These are phyloP conservation scores for Mizuhopecten yessoensis DNA, from an alignment of 1,140 invertebrate genomes.

Conservation along the genomic window DNA sequence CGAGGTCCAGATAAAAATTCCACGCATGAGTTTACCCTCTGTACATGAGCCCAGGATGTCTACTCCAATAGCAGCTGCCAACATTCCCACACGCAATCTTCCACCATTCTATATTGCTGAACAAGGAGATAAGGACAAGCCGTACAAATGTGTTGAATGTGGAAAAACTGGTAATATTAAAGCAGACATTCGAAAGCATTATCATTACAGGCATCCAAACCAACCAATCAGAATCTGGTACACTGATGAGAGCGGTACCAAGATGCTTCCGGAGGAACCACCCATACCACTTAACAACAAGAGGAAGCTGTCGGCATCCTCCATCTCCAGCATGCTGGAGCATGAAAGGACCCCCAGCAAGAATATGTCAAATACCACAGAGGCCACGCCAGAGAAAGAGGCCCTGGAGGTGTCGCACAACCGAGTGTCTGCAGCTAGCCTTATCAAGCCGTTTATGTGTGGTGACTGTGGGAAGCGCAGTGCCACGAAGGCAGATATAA, in stretches of 20 bases:
- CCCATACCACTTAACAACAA: constrained; percentile 30
- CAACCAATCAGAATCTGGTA: constrained; percentile 77
- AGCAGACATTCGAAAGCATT: constrained; percentile 79
- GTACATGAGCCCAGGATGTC: not conserved
- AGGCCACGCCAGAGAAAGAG: not conserved
- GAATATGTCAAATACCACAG: not conserved
- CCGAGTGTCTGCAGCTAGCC: not conserved
- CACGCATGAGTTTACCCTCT: not conserved
- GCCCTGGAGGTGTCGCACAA: not conserved
- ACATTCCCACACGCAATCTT: not conserved
- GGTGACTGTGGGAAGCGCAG: constrained; percentile 72
- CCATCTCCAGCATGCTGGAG: not conserved
- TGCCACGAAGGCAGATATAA: constrained; percentile 69
- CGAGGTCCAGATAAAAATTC: not conserved
- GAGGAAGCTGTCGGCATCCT: not conserved
- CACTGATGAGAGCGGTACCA: constrained; percentile 64
- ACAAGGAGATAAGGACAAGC: constrained; percentile 55
- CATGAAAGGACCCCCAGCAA: constrained; percentile 17
- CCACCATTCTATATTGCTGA: constrained; percentile 44
- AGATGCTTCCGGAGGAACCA: constrained; percentile 43
- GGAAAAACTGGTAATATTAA: constrained; percentile 72
- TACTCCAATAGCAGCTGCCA: not conserved
- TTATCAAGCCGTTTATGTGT: constrained; percentile 70
- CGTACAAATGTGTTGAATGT: constrained; percentile 78
- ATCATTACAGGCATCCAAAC: constrained; percentile 78